phyloP scores from a whole-genome alignment of 2,113 vertebrate species.

The Actenoides lindsayi region DNA sequence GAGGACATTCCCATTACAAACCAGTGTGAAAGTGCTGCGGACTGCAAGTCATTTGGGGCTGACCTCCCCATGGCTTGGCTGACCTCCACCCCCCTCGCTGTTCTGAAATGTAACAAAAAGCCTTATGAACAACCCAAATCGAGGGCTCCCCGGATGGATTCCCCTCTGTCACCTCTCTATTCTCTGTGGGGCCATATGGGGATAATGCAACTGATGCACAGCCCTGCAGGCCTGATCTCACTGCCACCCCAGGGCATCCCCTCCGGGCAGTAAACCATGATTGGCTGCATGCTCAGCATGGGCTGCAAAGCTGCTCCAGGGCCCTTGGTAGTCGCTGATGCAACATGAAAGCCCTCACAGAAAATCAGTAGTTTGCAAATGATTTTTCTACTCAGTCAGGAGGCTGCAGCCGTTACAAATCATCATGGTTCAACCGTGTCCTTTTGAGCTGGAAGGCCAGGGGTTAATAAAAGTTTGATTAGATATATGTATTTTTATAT shows the following conservation, averaged over 20 bases:
- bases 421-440: background rate
- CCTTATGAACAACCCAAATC: rapidly evolving
- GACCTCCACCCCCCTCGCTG: background rate
- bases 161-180: background rate
- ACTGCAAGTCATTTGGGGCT: background rate
- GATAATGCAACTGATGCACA: background rate
- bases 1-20: background rate
- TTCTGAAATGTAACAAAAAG: background rate
- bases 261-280: background rate
- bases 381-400: background rate
- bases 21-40: background rate
- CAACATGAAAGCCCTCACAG: background rate
- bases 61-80: rapidly evolving
- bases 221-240: rapidly evolving
- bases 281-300: rapidly evolving
- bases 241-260: background rate
- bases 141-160: background rate
- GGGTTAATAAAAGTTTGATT: constrained; percentile 47
- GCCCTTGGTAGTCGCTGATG: rapidly evolving
- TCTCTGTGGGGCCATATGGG: rapidly evolving
- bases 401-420: background rate
- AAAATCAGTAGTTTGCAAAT: background rate
- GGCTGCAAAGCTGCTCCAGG: background rate
- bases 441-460: background rate
- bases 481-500: constrained; percentile 5